phyloP scores from a whole-genome alignment of 2,797 vertebrate genomes.

The Alectoris magna region DNA sequence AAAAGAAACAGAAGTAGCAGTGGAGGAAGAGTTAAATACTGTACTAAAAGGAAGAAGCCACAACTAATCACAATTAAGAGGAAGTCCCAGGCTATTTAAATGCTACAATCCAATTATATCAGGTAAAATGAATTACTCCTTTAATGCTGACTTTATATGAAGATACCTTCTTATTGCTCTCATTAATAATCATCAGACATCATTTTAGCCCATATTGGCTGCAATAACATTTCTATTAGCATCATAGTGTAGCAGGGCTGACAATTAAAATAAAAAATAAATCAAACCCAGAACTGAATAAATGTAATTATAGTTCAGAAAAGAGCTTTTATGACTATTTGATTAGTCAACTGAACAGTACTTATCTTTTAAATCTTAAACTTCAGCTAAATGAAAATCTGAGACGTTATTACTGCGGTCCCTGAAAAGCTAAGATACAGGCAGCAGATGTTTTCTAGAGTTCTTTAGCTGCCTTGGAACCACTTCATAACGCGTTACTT shows the following conservation, averaged over 20 bases:
- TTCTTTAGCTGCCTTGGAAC: background rate
- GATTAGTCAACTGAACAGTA: conserved; percentile 80
- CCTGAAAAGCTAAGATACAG: conserved; percentile 16
- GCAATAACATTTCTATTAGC: conserved; percentile 90
- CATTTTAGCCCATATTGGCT: conserved; percentile 86
- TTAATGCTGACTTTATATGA: conserved; percentile 88
- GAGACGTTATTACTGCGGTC: background rate
- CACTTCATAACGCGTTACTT: background rate
- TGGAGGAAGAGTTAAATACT: conserved; percentile 81
- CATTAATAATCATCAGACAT: conserved; percentile 98
- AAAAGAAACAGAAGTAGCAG: conserved; percentile 75
- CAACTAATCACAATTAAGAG: conserved; percentile 87
- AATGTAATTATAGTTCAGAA: conserved; percentile 83
- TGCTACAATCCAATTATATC: conserved; percentile 85
- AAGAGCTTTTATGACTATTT: conserved; percentile 85
- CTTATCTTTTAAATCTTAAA: conserved; percentile 75
- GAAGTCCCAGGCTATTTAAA: conserved; percentile 85
- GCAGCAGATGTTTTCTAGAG: background rate
- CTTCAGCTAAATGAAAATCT: conserved; percentile 60
- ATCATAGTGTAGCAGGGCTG: conserved; percentile 81
- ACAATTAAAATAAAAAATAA: conserved; percentile 87
- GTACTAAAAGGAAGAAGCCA: conserved; percentile 80
- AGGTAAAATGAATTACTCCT: conserved; percentile 86
- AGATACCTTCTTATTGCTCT: conserved; percentile 93
- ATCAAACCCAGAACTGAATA: conserved; percentile 81